Conservation (phyloP, 2,113 vertebrate species). For the Eptesicus fuscus region DNA sequence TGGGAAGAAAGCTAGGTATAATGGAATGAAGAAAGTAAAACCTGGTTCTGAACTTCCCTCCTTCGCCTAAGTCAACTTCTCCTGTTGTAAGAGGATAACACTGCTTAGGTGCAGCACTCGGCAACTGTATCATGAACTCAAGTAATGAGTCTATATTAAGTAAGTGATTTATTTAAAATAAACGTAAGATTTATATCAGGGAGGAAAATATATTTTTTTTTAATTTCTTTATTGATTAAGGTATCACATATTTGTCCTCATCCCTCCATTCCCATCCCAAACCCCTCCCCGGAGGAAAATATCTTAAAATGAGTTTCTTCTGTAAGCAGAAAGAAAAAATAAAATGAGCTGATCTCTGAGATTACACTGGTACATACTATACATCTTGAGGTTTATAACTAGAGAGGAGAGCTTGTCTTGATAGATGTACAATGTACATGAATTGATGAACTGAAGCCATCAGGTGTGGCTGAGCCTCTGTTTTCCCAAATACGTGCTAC, state of each 20-base stretch:
- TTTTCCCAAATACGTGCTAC: neutral
- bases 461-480: neutral
- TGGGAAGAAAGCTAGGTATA: neutral
- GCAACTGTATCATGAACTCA: neutral
- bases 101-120: neutral
- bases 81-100: neutral
- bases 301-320: neutral
- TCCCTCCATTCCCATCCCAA: too few relatives aligned
- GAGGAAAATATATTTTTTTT: neutral
- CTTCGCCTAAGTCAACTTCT: neutral
- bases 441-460: slow-evolving; percentile 43
- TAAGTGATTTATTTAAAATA: slow-evolving; percentile 17
- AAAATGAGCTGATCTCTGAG: neutral
- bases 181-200: neutral
- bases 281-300: neutral
- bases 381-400: slow-evolving; percentile 27
- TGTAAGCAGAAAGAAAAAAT: neutral
- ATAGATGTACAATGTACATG: slow-evolving; percentile 38
- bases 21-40: neutral
- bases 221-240: too few relatives aligned
- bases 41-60: neutral
- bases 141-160: neutral
- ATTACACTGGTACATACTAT: slow-evolving; percentile 12
- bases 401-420: slow-evolving; percentile 11
- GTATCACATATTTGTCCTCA: too few relatives aligned